These are phyloP conservation scores for Caenorhabditis drosophilae DNA, from an alignment of 2,888 invertebrate species.

Conservation along the genomic window DNA sequence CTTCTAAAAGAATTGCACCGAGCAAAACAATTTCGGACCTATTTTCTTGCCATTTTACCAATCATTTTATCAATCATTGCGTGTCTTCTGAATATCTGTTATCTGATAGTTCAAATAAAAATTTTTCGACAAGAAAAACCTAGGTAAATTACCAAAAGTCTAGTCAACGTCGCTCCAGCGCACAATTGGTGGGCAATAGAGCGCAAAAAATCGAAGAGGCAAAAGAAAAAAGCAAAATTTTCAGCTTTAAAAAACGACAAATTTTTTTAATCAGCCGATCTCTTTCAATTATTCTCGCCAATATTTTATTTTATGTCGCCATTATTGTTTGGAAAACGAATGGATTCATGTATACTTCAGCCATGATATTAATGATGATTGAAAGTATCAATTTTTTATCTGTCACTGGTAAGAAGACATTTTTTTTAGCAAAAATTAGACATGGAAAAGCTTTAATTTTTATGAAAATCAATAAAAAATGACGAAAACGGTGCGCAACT, in stretches of 20 bases:
- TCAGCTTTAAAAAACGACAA: conserved; percentile 61
- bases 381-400: conserved; percentile 57
- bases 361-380: conserved; percentile 59
- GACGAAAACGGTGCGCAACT: no score
- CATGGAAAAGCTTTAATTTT: no score
- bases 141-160: conserved; percentile 17
- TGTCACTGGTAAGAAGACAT: conserved; percentile 57
- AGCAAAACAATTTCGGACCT: conserved; percentile 65
- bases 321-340: conserved; percentile 61
- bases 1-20: conserved; percentile 51
- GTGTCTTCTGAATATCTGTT: conserved; percentile 52
- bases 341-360: conserved; percentile 59
- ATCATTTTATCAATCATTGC: conserved; percentile 60
- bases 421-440: no score
- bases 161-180: conserved; percentile 3
- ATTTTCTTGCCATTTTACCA: conserved; percentile 63
- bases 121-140: conserved; percentile 32
- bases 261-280: conserved; percentile 59
- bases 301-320: conserved; percentile 59
- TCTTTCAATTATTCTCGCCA: conserved; percentile 54
- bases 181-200: no score
- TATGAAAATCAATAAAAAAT: no score
- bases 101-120: conserved; percentile 45
- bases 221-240: conserved; percentile 19
- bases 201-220: no score